Percentiles rank a stretch among this genome's conserved stretches.
These are phyloP conservation scores for Sebastolobus altivelis DNA, from an alignment of 2,797 vertebrate species.

Conservation along the genomic window DNA sequence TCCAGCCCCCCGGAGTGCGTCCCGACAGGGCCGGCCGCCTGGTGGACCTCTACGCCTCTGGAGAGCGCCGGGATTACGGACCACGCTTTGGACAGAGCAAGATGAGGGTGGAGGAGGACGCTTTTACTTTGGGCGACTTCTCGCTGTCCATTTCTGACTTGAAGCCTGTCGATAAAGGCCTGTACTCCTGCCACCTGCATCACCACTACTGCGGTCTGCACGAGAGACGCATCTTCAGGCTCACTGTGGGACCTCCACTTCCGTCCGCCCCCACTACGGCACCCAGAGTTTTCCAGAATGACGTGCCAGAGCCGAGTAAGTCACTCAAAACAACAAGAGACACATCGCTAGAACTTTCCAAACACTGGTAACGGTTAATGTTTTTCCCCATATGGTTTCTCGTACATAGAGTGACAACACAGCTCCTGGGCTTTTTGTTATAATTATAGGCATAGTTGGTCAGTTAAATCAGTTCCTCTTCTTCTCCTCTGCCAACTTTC, in stretches of 20 bases:
- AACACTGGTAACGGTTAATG: constrained; percentile 1
- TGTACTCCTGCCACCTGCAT: constrained; percentile 96
- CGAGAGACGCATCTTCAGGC: constrained; percentile 91
- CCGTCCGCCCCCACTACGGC: constrained; percentile 32
- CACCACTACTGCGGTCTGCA: constrained; percentile 98
- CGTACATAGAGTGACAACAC: constrained; percentile 17
- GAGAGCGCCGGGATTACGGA: constrained; percentile 91
- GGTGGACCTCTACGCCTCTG: constrained; percentile 94
- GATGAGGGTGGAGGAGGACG: constrained; percentile 88
- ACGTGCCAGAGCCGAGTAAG: constrained; percentile 76
- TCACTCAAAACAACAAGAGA: neutral
- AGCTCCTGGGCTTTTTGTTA: constrained; percentile 27
- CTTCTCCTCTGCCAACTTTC: constrained; percentile 64
- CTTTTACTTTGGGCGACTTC: constrained; percentile 94
- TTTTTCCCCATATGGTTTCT: constrained; percentile 41
- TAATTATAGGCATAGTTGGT: constrained; percentile 79
- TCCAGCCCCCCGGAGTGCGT: constrained; percentile 92
- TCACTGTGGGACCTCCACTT: constrained; percentile 83
- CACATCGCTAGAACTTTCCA: constrained; percentile 27
- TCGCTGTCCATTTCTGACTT: constrained; percentile 88
- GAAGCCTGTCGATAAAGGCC: constrained; percentile 88
- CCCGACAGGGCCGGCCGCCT: constrained; percentile 93
- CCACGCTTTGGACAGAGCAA: constrained; percentile 86
- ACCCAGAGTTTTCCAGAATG: constrained; percentile 50
- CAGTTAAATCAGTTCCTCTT: constrained; percentile 71